Percentiles rank a stretch among this genome's conserved stretches.
These are phyloP conservation scores for Sebastes taczanowskii DNA, from an alignment of 2,797 vertebrate genomes.

Conservation along the genomic window DNA sequence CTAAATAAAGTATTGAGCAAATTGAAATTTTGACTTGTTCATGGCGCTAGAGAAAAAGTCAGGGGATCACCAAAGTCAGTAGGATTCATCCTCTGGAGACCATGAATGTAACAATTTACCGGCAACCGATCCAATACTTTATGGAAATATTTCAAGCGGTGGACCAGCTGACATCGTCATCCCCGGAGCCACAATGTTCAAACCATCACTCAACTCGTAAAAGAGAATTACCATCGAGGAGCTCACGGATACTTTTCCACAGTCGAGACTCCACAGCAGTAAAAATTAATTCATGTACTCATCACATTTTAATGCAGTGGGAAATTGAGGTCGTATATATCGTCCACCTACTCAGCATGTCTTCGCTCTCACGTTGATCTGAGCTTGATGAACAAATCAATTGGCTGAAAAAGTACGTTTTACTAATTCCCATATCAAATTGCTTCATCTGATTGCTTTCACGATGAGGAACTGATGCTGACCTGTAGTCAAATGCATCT, in stretches of 20 bases:
- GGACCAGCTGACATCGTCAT: not conserved
- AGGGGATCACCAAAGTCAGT: not conserved
- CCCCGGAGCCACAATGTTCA: not conserved
- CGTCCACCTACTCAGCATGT: slow-evolving; percentile 17
- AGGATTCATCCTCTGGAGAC: not conserved
- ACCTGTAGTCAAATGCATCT: not conserved
- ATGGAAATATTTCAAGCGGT: not conserved
- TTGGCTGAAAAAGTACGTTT: slow-evolving; percentile 10
- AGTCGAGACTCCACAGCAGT: not conserved
- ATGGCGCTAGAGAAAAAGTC: not conserved
- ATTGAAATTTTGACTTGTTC: not conserved
- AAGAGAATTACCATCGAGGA: not conserved
- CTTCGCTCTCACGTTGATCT: not conserved
- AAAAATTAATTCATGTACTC: slow-evolving; percentile 27
- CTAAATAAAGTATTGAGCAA: not conserved
- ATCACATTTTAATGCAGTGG: slow-evolving; percentile 45
- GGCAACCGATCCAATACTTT: not conserved
- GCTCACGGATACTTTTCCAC: not conserved
- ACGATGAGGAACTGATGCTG: slow-evolving; percentile 19
- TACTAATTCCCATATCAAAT: slow-evolving; percentile 30
- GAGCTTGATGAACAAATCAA: slow-evolving; percentile 25
- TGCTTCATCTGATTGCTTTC: slow-evolving; percentile 32
- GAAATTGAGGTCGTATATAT: slow-evolving; percentile 35
- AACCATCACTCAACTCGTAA: not conserved
- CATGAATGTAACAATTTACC: not conserved